Base-by-base conservation (phyloP, 2,113 vertebrate species). In the Seriola quinqueradiata region DNA sequence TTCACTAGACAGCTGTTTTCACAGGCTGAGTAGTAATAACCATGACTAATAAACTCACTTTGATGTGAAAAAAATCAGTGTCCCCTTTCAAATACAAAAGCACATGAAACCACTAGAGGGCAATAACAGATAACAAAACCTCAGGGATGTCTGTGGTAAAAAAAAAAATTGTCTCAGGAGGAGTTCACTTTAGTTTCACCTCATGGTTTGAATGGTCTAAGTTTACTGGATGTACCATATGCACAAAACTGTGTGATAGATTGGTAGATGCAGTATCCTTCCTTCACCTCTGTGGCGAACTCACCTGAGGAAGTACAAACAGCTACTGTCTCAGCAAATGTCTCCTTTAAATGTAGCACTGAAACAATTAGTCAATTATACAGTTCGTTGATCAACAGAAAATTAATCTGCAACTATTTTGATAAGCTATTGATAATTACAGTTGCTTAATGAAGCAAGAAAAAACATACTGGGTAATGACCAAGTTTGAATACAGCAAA, bases 81-180 rank as follows among this genome's bases (percentile, higher is more conserved):
- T 21, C 1, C 6, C 5, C 44, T 78, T 79, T 65, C 38, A 78
- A 50, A 60, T 83, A 61, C 42, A 68, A 69, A 52, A 19, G 3
- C 46, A 77, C 32, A 61, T 8, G 16, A 9, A 61, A 67, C 90
- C 93, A 93, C 86, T 55, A 90, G 93, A 90, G 92, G 92, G 92
- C 77, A 75, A 85, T 52, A 54, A 85, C 50, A 71, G 60, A 59
- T 34, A 75, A 64, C 8, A 48, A n/a, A 63, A 75, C 17, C 36
- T 84, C 3, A 46, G 50, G 5, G 38, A 54, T 16, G 13, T 10
- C 16, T 55, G 14, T 55, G 19, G 23, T 44, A 4, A n/a, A 28
- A 28, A 25, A 25, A 28, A 28, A 32, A 23, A 34, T 4, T 36
- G 10, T 64, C 48, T 63, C 50, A 58, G 16, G 28, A 74, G 21